phyloP scores from a whole-genome alignment of 2,888 invertebrate species.

The Amorpha juglandis region DNA sequence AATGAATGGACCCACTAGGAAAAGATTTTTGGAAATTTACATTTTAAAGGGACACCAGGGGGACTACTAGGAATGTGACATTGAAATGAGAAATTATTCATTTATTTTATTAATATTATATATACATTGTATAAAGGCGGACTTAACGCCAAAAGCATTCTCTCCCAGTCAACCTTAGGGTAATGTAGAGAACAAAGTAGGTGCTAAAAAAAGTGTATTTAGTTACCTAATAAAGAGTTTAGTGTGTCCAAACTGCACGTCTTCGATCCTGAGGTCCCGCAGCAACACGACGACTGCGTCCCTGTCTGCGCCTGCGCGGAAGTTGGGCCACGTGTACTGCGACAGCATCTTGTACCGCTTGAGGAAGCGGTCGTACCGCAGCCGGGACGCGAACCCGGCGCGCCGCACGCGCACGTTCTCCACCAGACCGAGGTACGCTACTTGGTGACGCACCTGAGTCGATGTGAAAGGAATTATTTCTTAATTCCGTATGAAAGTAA shows the following conservation, averaged over 20 bases:
- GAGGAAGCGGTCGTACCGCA: conserved; percentile 96
- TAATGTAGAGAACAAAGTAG: too few relatives aligned
- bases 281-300: conserved; percentile 95
- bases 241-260: conserved; percentile 97
- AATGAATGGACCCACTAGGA: too few relatives aligned
- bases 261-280: conserved; percentile 89
- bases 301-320: conserved; percentile 88
- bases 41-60: too few relatives aligned
- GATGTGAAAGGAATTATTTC: neutral
- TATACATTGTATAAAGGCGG: too few relatives aligned
- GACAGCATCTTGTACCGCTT: conserved; percentile 98
- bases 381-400: conserved; percentile 98
- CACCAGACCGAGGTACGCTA: conserved; percentile 94
- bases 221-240: conserved; percentile 95
- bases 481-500: too few relatives aligned
- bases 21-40: too few relatives aligned
- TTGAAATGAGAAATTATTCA: too few relatives aligned
- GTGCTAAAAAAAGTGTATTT: too few relatives aligned
- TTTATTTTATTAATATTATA: too few relatives aligned
- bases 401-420: conserved; percentile 98
- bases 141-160: too few relatives aligned
- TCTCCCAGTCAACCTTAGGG: too few relatives aligned
- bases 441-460: conserved; percentile 88
- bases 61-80: too few relatives aligned
- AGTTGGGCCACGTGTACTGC: conserved; percentile 98